phyloP scores from a whole-genome alignment of 2,888 invertebrate genomes.

The Nymphalis urticae region DNA sequence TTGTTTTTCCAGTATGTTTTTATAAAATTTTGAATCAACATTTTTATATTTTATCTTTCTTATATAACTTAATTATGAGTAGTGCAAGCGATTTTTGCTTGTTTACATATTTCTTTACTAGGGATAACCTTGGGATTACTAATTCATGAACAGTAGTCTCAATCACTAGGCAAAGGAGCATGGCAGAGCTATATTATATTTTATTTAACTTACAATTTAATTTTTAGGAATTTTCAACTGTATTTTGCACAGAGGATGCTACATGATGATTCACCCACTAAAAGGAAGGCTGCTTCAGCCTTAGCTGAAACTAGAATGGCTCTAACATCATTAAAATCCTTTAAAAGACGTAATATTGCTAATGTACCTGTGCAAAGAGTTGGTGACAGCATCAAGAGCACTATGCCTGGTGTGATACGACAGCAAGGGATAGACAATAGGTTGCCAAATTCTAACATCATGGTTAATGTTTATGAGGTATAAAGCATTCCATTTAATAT shows the following conservation, averaged over 20 bases:
- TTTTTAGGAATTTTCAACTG: conserved; percentile 86
- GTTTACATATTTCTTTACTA: too few relatives aligned
- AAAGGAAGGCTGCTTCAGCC: conserved; percentile 81
- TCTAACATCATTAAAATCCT: conserved; percentile 87
- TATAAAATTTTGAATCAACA: too few relatives aligned
- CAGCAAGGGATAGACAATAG: conserved; percentile 71
- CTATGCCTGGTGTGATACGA: conserved; percentile 78
- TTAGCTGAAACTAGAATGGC: conserved; percentile 88
- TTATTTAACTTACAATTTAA: too few relatives aligned
- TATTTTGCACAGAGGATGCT: conserved; percentile 86
- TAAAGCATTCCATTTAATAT: not conserved
- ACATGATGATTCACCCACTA: conserved; percentile 83
- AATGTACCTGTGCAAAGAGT: conserved; percentile 75
- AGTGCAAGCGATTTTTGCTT: too few relatives aligned
- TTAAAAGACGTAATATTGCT: conserved; percentile 81
- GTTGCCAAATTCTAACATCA: conserved; percentile 71
- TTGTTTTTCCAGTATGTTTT: not conserved
- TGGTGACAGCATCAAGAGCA: conserved; percentile 80
- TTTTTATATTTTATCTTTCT: too few relatives aligned
- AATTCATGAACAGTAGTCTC: too few relatives aligned
- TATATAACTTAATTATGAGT: too few relatives aligned
- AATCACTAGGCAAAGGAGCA: too few relatives aligned
- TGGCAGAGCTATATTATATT: too few relatives aligned
- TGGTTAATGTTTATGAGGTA: conserved; percentile 82
- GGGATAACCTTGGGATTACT: too few relatives aligned